Base-by-base conservation (phyloP, 1,140 invertebrate genomes). In the Adelges cooleyi region DNA sequence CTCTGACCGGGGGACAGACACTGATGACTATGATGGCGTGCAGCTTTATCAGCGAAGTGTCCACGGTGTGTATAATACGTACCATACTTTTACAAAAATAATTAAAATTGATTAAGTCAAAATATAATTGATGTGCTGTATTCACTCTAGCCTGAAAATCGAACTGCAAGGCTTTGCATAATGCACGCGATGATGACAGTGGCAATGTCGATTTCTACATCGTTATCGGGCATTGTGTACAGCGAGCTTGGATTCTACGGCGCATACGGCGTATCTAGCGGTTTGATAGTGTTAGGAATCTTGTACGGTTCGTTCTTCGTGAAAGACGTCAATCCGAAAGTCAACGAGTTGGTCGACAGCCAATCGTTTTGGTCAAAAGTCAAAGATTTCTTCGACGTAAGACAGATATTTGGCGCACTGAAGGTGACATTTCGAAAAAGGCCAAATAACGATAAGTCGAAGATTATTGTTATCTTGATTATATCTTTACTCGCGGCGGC, bases 1-100 rank as follows among this genome's bases (percentile, higher is more conserved):
- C 85, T 0, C 69, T 93, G 1, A 85, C 86, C 8, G 87, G 88
- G 1, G 89, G 89, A 2, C 89, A 86, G 82, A 87, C 91, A 69
- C 88, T 87, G 15, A 86, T 92, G 82, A 84, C 92, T 67, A 91
- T 92, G 84, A 86, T 86, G 11, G 82, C 88, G 27, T 93, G 92
- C 73, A 92, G 89, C 73, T 93, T 92, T 70, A 86, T 94, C 48
- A 86, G 83, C 1, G 89, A 93, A 72, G 84, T 91, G 8, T 90
- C 89, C 0, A 83, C 83, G 3, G 80, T 86, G 49, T 83, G 87
- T 73, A n/a, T n/a, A n/a, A n/a, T n/a, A 59, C 80, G 11, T 6
- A 33, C 29, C 5, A 33, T 6, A 33, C 11, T 6, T 33, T 33
- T 33, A 33, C n/a, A n/a, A n/a, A n/a, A n/a, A n/a, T n/a, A n/a